phyloP scores from a whole-genome alignment of 1,140 invertebrate species.

The Venturia canescens region DNA sequence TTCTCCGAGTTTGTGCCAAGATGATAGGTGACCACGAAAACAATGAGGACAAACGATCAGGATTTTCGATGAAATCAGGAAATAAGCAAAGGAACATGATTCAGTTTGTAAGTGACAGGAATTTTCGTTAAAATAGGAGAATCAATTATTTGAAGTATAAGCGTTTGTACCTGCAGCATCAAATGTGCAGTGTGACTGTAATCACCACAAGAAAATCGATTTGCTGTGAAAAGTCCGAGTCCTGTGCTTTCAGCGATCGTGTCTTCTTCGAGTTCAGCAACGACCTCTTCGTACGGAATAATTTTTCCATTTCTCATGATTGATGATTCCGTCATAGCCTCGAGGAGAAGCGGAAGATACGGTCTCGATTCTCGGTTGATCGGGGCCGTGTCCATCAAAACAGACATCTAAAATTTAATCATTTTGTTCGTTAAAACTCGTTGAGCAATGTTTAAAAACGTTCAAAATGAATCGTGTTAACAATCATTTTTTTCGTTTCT shows the following conservation, averaged over 20 bases:
- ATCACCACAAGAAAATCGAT: slow-evolving; percentile 80
- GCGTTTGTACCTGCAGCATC: slow-evolving; percentile 75
- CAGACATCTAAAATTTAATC: slow-evolving; percentile 77
- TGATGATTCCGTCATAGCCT: slow-evolving; percentile 84
- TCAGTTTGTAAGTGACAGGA: not conserved
- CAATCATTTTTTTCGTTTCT: slow-evolving; percentile 24
- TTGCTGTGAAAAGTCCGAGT: slow-evolving; percentile 79
- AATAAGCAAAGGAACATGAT: no score
- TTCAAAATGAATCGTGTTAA: slow-evolving; percentile 40
- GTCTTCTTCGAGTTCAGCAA: slow-evolving; percentile 86
- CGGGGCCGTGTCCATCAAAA: slow-evolving; percentile 85
- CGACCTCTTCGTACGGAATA: slow-evolving; percentile 84
- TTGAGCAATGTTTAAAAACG: not conserved
- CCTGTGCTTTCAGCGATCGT: slow-evolving; percentile 79
- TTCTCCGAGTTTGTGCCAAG: not conserved
- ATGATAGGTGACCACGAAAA: no score
- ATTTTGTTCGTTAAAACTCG: slow-evolving; percentile 3
- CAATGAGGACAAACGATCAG: no score
- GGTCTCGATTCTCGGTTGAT: slow-evolving; percentile 80
- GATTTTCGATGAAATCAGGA: no score
- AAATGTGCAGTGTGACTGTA: slow-evolving; percentile 80
- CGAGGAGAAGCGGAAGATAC: slow-evolving; percentile 85
- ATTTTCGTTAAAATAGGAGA: slow-evolving; percentile 38
- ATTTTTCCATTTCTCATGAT: slow-evolving; percentile 78
- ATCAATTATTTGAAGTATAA: slow-evolving; percentile 41